phyloP scores from a whole-genome alignment of 2,888 invertebrate species.

The Halocaridina rubra region DNA sequence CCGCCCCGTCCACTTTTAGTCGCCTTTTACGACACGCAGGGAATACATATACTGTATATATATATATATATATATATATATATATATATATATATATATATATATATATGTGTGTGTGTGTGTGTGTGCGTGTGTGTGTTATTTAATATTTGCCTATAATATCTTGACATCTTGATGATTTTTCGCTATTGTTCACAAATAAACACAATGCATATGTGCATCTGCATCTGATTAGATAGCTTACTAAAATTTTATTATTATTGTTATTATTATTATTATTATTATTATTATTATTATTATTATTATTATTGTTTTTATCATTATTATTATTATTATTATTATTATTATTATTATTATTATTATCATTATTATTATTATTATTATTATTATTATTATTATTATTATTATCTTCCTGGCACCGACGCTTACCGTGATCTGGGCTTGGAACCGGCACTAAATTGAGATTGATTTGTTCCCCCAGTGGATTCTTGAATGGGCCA shows the following conservation, averaged over 20 bases:
- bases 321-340: not conserved
- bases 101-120: not conserved
- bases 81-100: not conserved
- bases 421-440: too few species aligned
- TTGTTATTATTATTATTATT: not conserved
- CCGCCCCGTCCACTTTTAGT: too few species aligned
- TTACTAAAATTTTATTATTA: not conserved
- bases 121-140: conserved; percentile 6
- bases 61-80: not conserved
- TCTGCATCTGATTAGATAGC: not conserved
- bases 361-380: too few species aligned
- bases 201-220: not conserved
- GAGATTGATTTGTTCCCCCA: too few species aligned
- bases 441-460: too few species aligned
- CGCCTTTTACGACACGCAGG: too few species aligned
- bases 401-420: too few species aligned
- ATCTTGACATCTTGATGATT: not conserved
- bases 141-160: too few species aligned
- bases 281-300: not conserved
- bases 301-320: too few species aligned
- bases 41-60: too few species aligned
- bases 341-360: not conserved
- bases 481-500: too few species aligned
- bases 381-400: too few species aligned
- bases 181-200: not conserved